Evolutionary conservation across 1,140 invertebrate genomes (phyloP), one percentile per base, ranked within the genome.

Genomic region (Tribolium madens): DNA sequence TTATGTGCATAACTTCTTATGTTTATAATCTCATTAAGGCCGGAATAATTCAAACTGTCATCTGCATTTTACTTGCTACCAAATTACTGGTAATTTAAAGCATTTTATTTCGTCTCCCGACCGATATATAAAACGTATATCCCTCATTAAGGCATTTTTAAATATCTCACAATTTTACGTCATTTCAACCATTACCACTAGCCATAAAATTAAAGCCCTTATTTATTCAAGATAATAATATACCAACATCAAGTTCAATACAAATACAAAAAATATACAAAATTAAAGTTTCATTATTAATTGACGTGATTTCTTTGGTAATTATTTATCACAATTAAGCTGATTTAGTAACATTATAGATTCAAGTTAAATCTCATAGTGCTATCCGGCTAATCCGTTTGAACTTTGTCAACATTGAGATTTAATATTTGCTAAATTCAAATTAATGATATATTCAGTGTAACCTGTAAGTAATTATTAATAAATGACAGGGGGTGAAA

Each of bases 1-100:
- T 50, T 72, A 72, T 72, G 50, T 72, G 70, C 70, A 72, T 72
- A 72, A 72, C 70, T 72, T 72, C 70, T 72, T 72, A 72, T 72
- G 70, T 72, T 72, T 72, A 72, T 72, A 72, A 33, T 72, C 70
- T 72, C 70, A 72, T 72, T 72, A 72, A 72, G 42, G 46, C 21
- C 21, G 70, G 50, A 72, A 72, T 72, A 72, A 72, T 72, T 72
- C 70, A 72, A 72, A 72, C 70, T 72, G 70, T 72, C 70, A 72
- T 72, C 70, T 72, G 70, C 70, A 72, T 72, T 72, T 72, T 72
- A 72, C 70, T 72, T 52, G 70, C 70, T 50, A 72, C 70, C 70
- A 72, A 72, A 72, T 72, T 72, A 72, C 70, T 50, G 26, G 70
- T 52, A 72, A 72, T 72, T 72, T 50, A 72, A 72, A 50, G 50